Evolutionary conservation across 2,888 invertebrate species (phyloP), one percentile per base, ranked within the genome.

Genomic region (Drosophila recens): DNA sequence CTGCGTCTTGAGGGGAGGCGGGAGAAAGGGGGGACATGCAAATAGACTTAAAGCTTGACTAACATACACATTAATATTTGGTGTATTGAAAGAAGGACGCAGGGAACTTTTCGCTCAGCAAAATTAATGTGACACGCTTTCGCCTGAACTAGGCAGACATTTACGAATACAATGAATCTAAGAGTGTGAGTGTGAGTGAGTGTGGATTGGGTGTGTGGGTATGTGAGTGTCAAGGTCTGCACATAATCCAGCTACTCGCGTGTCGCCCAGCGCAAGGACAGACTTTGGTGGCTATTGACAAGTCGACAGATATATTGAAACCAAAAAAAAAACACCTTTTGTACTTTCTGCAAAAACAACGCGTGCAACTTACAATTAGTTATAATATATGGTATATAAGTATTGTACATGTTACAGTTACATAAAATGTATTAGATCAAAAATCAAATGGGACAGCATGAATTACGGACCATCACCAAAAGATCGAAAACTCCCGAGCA

Each of bases 21-120:
- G 34, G 10, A 9, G 3, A 38, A 15, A 13, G 10, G 20, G 20
- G 34, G 68, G 40, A 42, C 89, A 89, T 89, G 89, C 87, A 79
- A 61, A 33, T 43, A 57, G 56, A 57, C 59, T 76, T 45, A 23
- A 65, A 36, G 62, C 73, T 17, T 17, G 20, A 67, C 53, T 53
- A 48, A 54, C n/a, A 48, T 54, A 72, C 62, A 70, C 67, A 65
- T 43, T 52, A 8, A 54, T 27, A 23, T 54, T 54, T 48, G 45
- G 51, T 38, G 45, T 45, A 42, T 63, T 20, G 23, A 67, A 17
- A 64, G 40, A 27, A 20, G 36, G 75, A 82, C 82, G 91, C 92
- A 93, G 92, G 93, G 93, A 90, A 92, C 90, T 91, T 89, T 91
- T 89, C 92, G 92, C 92, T 93, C 93, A 93, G 91, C 92, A 93